Percentiles rank a stretch among this genome's conserved stretches.
phyloP scores from a whole-genome alignment of 2,888 invertebrate genomes.

The Amblyteles armatorius region DNA sequence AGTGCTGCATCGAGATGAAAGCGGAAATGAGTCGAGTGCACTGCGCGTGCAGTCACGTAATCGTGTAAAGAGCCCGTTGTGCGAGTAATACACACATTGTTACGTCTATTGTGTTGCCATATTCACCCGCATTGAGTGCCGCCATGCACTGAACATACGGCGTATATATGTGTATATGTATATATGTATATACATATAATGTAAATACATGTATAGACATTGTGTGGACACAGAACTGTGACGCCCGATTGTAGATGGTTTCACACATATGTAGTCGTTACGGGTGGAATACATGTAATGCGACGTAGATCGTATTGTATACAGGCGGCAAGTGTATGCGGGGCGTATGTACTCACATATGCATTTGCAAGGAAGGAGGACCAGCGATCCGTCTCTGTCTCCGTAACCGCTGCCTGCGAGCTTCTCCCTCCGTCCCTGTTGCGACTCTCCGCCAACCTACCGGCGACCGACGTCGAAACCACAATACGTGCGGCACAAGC shows the following conservation, averaged over 20 bases:
- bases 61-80: slow-evolving; percentile 33
- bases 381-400: slow-evolving; percentile 41
- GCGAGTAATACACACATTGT: slow-evolving; percentile 37
- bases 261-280: slow-evolving; percentile 6
- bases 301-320: slow-evolving; percentile 19
- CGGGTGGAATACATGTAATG: slow-evolving; percentile 21
- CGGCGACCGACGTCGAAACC: slow-evolving; percentile 57
- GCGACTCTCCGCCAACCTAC: slow-evolving; percentile 4
- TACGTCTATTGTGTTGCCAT: slow-evolving; percentile 30
- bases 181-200: background rate
- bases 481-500: slow-evolving; percentile 73
- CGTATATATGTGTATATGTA: background rate
- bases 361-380: slow-evolving; percentile 30
- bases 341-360: slow-evolving; percentile 15
- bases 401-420: slow-evolving; percentile 29
- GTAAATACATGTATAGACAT: slow-evolving; percentile 20
- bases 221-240: background rate
- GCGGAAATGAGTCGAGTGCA: slow-evolving; percentile 44
- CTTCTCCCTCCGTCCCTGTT: slow-evolving; percentile 15
- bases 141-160: slow-evolving; percentile 9
- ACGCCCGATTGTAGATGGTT: slow-evolving; percentile 5
- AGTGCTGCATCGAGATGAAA: slow-evolving; percentile 27
- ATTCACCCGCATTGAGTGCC: slow-evolving; percentile 20
- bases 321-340: slow-evolving; percentile 9
- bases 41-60: slow-evolving; percentile 22